Conservation (phyloP, 2,888 invertebrate genomes). For the Pecten maximus region DNA sequence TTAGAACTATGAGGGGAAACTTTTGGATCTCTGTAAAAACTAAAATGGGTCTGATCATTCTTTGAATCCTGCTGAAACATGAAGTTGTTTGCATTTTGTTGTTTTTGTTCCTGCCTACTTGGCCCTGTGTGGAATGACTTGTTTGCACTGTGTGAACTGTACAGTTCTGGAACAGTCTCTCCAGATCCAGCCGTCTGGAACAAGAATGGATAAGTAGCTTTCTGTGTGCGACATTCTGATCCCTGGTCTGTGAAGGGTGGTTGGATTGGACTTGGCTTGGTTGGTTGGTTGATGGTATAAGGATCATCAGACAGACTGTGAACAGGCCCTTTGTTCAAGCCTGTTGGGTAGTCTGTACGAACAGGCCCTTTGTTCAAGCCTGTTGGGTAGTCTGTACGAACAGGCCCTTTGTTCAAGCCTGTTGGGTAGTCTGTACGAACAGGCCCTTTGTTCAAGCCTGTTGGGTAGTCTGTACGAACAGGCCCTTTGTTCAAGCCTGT, state of each 20-base stretch:
- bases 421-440: too few relatives aligned
- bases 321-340: not conserved
- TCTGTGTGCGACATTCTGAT: not conserved
- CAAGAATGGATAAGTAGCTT: not conserved
- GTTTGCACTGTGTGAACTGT: not conserved
- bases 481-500: not conserved
- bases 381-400: too few relatives aligned
- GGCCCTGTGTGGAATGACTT: not conserved
- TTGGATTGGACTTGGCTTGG: not conserved
- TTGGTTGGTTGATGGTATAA: not conserved
- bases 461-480: too few relatives aligned
- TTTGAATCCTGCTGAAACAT: not conserved
- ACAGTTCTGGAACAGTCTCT: not conserved
- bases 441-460: not conserved
- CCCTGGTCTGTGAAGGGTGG: not conserved
- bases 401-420: not conserved
- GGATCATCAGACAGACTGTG: not conserved
- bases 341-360: not conserved
- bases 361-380: not conserved
- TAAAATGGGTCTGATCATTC: not conserved
- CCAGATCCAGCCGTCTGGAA: not conserved
- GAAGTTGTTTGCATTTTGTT: not conserved
- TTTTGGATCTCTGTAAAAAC: not conserved
- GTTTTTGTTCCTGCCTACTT: not conserved
- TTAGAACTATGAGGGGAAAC: not conserved